Evolutionary conservation across 2,888 invertebrate genomes (phyloP).

Genomic region (Julus scandinavius): DNA sequence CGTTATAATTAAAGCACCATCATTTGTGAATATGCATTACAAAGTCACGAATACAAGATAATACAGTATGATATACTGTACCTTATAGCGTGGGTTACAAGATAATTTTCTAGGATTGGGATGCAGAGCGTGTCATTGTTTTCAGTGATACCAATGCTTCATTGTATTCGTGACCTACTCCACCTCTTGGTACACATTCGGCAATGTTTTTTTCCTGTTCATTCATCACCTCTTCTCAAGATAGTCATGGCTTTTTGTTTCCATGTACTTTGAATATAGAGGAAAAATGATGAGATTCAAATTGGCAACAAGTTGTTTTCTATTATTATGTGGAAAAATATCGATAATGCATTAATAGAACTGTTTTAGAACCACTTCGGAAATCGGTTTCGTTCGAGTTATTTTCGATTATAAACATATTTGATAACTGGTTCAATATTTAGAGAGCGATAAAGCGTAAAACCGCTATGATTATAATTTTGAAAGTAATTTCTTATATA

Average conservation of each 20-base stretch:
- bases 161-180: not conserved
- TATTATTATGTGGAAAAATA: too few species aligned
- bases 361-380: too few species aligned
- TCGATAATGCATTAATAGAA: too few species aligned
- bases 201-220: not conserved
- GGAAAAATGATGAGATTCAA: too few species aligned
- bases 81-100: not conserved
- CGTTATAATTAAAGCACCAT: not conserved
- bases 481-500: too few species aligned
- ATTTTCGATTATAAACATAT: too few species aligned
- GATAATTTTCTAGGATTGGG: not conserved
- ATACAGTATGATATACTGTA: not conserved
- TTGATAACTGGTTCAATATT: too few species aligned
- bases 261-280: not conserved
- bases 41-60: not conserved
- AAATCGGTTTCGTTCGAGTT: too few species aligned
- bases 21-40: not conserved
- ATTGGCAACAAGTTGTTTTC: too few species aligned
- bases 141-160: not conserved
- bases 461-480: too few species aligned
- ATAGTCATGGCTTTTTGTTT: not conserved
- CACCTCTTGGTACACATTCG: not conserved
- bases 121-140: not conserved
- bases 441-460: too few species aligned
- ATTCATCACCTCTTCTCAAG: not conserved